Conservation (phyloP, 1,140 invertebrate species). For the Aphidius ervi region DNA sequence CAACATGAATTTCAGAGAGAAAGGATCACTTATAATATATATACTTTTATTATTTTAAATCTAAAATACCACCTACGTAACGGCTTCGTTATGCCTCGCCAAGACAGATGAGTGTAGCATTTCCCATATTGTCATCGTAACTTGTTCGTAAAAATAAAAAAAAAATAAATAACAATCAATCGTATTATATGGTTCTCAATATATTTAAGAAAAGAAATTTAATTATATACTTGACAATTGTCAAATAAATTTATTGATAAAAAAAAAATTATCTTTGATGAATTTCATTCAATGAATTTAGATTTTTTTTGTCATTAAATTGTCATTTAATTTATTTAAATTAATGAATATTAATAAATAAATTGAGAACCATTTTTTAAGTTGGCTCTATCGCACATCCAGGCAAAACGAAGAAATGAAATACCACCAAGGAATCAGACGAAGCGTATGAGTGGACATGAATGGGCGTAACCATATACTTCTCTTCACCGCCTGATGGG, state of each 20-base stretch:
- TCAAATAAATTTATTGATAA: too few species aligned
- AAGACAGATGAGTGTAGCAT: slow-evolving; percentile 47
- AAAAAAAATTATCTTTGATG: background rate
- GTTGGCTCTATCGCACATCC: slow-evolving; percentile 27
- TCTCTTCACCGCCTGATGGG: slow-evolving; percentile 23
- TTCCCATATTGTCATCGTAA: slow-evolving; percentile 44
- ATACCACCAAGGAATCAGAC: slow-evolving; percentile 24
- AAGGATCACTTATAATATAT: slow-evolving; percentile 18
- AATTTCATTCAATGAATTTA: too few species aligned
- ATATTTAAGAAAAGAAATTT: background rate
- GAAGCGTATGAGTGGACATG: slow-evolving; percentile 32
- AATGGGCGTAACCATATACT: slow-evolving; percentile 30
- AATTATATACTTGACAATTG: too few species aligned
- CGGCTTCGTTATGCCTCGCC: slow-evolving; percentile 48
- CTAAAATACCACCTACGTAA: slow-evolving; percentile 31
- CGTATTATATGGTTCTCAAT: background rate
- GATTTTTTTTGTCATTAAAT: too few species aligned
- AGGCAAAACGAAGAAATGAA: slow-evolving; percentile 31
- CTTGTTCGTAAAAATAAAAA: slow-evolving; percentile 4
- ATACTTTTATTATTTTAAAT: background rate
- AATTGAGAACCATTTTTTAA: slow-evolving; percentile 31
- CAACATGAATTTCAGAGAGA: slow-evolving; percentile 14
- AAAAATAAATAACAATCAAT: too few species aligned
- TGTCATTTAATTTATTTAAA: too few species aligned
- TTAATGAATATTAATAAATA: slow-evolving; percentile 2